Evolutionary conservation across 2,113 vertebrate species (phyloP), one percentile per base, ranked within the genome.

Genomic region (Urocolius indicus): DNA sequence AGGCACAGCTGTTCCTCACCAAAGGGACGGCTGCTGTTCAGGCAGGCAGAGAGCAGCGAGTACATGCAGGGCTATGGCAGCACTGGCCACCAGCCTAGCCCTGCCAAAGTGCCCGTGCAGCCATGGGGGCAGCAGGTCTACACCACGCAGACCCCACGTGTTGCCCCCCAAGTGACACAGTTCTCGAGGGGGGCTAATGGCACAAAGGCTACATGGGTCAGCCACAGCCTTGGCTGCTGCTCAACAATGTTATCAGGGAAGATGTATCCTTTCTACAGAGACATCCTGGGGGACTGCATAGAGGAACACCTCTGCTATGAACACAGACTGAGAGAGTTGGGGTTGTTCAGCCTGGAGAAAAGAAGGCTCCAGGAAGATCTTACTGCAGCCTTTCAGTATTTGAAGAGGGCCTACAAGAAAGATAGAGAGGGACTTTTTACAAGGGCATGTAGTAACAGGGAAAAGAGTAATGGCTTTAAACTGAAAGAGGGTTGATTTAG

Each of bases 81-180:
- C 51, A 20, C 79, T 12, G 23, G 4, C 34, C 38, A 45, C 51
- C 65, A 9, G 26, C 10, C 51, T 7, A 13, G 34, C 21, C 52
- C 4, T 24, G 24, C 0, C 0, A 80, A 22, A 78, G 57, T 74
- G 68, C 15, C 32, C 10, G 1, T 32, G 43, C 59, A 65, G 32
- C 32, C 71, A 29, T 0, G 0, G 45, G 32, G 71, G 20, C 2
- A 32, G 34, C 62, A 61, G 71, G 4, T 57, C 84, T 41, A n/a
- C 9, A 0, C 46, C 59, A n/a, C 23, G 2, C 36, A 61, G 30
- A 7, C 11, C 36, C 63, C 38, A 27, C 1, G 1, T 30, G 27
- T 41, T 46, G 41, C 30, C 38, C 9, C 0, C 26, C 18, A 45
- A 67, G 45, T 4, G 5, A 49, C 26, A 17, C 0, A 2, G 18